Evolutionary conservation across 1,140 invertebrate species (phyloP).

Genomic region (Zaprionus camerounensis): DNA sequence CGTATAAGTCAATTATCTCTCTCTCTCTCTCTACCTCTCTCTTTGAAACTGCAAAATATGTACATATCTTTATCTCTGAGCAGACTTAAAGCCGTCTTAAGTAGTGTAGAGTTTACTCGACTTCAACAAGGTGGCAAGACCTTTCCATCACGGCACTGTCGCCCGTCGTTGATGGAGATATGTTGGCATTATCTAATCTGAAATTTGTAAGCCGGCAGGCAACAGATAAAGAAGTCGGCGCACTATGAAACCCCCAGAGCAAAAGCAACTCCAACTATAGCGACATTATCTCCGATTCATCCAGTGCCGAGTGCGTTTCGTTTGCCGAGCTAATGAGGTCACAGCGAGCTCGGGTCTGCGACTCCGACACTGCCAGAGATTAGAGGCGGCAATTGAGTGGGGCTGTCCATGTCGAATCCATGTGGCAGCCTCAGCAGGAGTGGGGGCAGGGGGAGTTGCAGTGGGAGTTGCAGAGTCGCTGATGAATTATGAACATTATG

Average conservation of each 20-base stretch:
- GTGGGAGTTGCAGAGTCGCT: conserved; percentile 7
- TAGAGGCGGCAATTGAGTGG: conserved; percentile 28
- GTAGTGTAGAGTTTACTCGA: not conserved
- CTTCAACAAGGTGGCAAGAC: conserved; percentile 30
- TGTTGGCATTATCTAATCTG: conserved; percentile 68
- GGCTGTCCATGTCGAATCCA: conserved; percentile 3
- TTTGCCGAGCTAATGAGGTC: conserved; percentile 67
- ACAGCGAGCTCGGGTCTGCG: conserved; percentile 51
- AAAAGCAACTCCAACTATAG: conserved; percentile 38
- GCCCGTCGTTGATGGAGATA: conserved; percentile 53
- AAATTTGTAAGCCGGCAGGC: conserved; percentile 53
- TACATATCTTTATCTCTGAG: not conserved
- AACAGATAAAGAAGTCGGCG: conserved; percentile 39
- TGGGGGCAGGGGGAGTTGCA: not conserved
- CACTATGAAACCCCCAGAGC: conserved; percentile 7
- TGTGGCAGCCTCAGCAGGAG: not conserved
- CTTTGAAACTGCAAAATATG: conserved; percentile 1
- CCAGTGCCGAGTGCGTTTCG: conserved; percentile 8
- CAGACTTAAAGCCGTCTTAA: not conserved
- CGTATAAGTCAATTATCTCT: conserved; percentile 17
- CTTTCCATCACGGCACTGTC: conserved; percentile 49
- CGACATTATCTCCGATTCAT: not conserved
- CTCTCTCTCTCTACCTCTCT: not conserved
- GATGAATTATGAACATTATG: conserved; percentile 62
- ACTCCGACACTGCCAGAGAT: conserved; percentile 20